Conservation (phyloP, 2,888 invertebrate genomes). For the Lithophane semibrunnea region DNA sequence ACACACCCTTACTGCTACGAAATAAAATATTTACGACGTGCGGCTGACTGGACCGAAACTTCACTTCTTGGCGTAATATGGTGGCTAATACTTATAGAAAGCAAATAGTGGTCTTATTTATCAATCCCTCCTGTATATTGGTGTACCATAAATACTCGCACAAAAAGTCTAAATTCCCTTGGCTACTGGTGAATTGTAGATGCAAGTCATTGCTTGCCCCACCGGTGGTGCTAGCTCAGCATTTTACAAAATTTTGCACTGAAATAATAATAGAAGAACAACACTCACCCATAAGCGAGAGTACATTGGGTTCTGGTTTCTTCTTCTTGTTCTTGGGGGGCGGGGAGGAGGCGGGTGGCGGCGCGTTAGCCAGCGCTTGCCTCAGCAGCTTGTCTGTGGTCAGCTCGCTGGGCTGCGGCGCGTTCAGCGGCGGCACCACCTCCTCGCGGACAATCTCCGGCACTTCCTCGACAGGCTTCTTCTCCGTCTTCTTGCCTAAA, state of each 20-base stretch:
- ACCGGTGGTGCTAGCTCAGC: no score
- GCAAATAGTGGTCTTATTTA: not conserved
- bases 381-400: constrained; percentile 86
- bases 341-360: constrained; percentile 74
- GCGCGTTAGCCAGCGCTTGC: constrained; percentile 77
- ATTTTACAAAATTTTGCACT: not conserved
- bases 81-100: not conserved
- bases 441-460: constrained; percentile 75
- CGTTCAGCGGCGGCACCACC: constrained; percentile 82
- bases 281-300: constrained; percentile 84
- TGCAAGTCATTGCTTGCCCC: not conserved
- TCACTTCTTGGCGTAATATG: not conserved
- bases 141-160: no score
- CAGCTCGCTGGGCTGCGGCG: constrained; percentile 85
- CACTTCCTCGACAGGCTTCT: constrained; percentile 76
- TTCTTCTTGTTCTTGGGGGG: constrained; percentile 85
- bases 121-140: not conserved
- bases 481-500: constrained; percentile 82
- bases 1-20: not conserved
- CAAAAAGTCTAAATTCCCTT: not conserved
- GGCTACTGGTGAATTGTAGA: not conserved
- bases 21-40: not conserved
- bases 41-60: not conserved
- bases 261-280: not conserved
- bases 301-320: constrained; percentile 83